A percentile compares a stretch with the other conserved stretches of the same genome.
Evolutionary conservation across 2,113 vertebrate genomes (phyloP).

Genomic region (Pelusios castaneus): DNA sequence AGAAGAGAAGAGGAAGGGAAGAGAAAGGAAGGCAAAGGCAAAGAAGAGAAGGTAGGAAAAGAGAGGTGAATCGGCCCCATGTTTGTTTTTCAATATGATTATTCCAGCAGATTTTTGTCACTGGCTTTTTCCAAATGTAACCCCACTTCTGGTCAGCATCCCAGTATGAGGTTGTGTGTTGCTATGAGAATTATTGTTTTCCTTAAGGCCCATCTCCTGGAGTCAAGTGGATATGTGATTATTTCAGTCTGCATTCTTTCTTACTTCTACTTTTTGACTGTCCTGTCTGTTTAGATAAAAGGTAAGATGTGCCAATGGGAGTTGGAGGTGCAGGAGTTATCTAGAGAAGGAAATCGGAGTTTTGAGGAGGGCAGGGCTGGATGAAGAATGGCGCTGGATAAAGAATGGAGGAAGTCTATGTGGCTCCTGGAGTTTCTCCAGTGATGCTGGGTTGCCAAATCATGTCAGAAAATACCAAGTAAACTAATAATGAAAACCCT

Average conservation of each 20-base stretch:
- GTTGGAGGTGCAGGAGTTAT: background rate
- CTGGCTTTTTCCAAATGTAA: constrained; percentile 40
- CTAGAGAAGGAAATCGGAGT: constrained; percentile 10
- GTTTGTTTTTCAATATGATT: constrained; percentile 69
- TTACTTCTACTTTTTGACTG: background rate
- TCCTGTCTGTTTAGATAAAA: background rate
- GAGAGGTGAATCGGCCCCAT: too few species aligned
- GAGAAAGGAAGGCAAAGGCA: too few species aligned
- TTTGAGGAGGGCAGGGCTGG: background rate
- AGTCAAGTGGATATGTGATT: too few species aligned
- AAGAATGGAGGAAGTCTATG: background rate
- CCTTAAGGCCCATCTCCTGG: too few species aligned
- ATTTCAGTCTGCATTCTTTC: background rate
- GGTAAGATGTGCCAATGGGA: background rate
- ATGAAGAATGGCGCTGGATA: background rate
- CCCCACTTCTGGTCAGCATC: background rate
- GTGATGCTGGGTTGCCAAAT: background rate
- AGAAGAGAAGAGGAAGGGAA: too few species aligned
- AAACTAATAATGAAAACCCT: rapidly evolving
- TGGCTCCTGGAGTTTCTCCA: background rate
- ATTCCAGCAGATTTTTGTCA: constrained; percentile 70
- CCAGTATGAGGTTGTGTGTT: background rate
- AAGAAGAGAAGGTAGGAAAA: too few species aligned
- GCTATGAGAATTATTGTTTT: too few species aligned
- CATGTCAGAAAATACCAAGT: background rate